Base-by-base conservation (phyloP, 2,113 vertebrate genomes). In the Notothenia rossii region DNA sequence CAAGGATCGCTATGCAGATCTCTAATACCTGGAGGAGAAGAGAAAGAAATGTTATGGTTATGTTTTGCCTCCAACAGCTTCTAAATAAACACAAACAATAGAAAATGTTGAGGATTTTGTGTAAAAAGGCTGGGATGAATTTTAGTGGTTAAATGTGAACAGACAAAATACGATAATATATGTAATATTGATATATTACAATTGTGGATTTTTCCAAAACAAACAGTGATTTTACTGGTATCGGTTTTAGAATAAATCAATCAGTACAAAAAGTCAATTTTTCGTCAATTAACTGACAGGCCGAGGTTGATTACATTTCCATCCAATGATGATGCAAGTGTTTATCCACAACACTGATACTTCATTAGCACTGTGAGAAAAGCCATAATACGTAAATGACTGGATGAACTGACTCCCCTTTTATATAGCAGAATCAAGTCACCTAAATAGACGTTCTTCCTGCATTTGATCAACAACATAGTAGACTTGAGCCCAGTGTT, bases 1-100 rank as follows among this genome's bases (percentile, higher is more conserved):
- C 94, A 25, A 97, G 89, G 49, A 98, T 96, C 0, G 97, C 97
- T 2, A 96, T 92, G 74, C 96, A 96, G 84, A 98, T 97, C 85
- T 97, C 94, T 8, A 97, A 36, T 0, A 96, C 96, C 95, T 96
- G 79, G 7, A 65, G 33, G 22, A 65, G 33, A 29, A 66, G 56
- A 79, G 4, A 63, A 20, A 81, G 29, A 63, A 2, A 3, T 12
- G 13, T 53, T 7, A 48, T 4, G 55, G 5, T 64, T 29, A 60
- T 51, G 51, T 51, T 25, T 3, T 25, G 5, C 2, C 5, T 58
- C 43, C 7, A 62, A 49, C 2, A 54, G 15, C 11, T 43, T 18
- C 45, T 2, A 46, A 11, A 12, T 10, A 14, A 45, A 49, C 22
- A 10, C 22, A 50, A 50, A 15, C 6, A 43, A 58, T 1, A 51